phyloP scores from a whole-genome alignment of 2,797 vertebrate species.

The Oryzias sinensis region DNA sequence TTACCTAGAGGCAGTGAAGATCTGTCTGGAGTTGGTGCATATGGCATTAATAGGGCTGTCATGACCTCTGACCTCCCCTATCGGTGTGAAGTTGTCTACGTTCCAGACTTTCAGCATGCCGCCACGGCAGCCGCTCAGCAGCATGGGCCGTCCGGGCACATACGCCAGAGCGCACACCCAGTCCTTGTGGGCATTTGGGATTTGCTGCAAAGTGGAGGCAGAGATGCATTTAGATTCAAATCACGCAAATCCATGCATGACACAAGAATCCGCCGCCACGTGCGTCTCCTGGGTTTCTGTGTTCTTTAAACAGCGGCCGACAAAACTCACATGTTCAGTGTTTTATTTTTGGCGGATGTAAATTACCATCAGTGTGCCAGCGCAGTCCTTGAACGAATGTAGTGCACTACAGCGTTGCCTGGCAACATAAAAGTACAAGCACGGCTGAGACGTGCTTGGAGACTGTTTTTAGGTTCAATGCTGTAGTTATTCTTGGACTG shows the following conservation, averaged over 20 bases:
- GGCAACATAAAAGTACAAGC: slow-evolving; percentile 30
- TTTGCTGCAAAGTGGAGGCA: slow-evolving; percentile 82
- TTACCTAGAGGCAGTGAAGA: slow-evolving; percentile 98
- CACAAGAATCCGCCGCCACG: neutral
- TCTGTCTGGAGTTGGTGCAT: slow-evolving; percentile 92
- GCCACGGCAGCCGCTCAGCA: slow-evolving; percentile 92
- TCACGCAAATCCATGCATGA: neutral
- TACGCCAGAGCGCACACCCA: slow-evolving; percentile 96
- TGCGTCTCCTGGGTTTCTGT: slow-evolving; percentile 3
- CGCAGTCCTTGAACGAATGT: slow-evolving; percentile 20
- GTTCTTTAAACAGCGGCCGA: slow-evolving; percentile 21
- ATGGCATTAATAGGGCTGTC: slow-evolving; percentile 97
- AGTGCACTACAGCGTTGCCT: slow-evolving; percentile 30
- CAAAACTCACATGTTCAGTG: slow-evolving; percentile 10
- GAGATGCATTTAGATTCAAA: slow-evolving; percentile 1
- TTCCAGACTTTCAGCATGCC: slow-evolving; percentile 97
- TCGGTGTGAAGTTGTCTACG: slow-evolving; percentile 90
- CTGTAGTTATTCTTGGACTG: slow-evolving; percentile 33
- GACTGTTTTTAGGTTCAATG: slow-evolving; percentile 26
- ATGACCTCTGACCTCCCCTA: slow-evolving; percentile 94
- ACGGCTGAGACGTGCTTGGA: slow-evolving; percentile 5
- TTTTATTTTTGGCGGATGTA: slow-evolving; percentile 10
- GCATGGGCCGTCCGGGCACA: slow-evolving; percentile 89
- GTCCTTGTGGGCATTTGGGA: slow-evolving; percentile 96
- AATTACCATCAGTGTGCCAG: slow-evolving; percentile 1